Evolutionary conservation across 2,888 invertebrate species (phyloP), one percentile per base, ranked within the genome.

Genomic region (Agonopterix subpropinquella): DNA sequence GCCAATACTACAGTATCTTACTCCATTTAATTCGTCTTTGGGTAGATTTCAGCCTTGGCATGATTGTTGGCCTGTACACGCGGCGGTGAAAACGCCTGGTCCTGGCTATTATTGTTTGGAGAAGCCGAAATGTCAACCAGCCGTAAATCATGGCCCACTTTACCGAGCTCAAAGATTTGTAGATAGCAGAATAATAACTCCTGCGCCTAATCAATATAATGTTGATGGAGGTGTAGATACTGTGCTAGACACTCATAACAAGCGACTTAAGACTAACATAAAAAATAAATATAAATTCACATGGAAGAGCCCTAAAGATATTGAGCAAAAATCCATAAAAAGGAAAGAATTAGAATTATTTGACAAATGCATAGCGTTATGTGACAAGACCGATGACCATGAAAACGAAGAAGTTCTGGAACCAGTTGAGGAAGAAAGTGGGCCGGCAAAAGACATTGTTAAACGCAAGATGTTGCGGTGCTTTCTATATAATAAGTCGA

Each of bases 1-100:
- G 35, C 18, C 36, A 9, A 49, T 62, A 37, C 47, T 70, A 39
- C 82, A 82, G 61, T 58, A 60, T 43, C 44, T 49, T 37, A 70
- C 77, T 15, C 86, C 87, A 4, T 87, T 87, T 57, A 62, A 49
- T 48, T 63, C 79, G 11, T 83, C 85, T 11, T 75, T 80, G 53
- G 73, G 68, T 8, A 73, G 85, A 36, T 80, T 87, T 57, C 58
- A 64, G 43, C 75, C 77, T 11, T 86, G 87, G 86, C 60, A 70
- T 56, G 70, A 78, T 59, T 78, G 73, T 70, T 67, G 80, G 52
- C 69, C 80, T 8, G 66, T 83, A 13, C 58, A 65, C 48, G 73
- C 66, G 1, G 61, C 53, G 41, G 43, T 59, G 1, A 57, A 60
- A 47, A 79, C 80, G 5, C 82, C 83, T 43, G 85, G 82, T 0